These are phyloP conservation scores for Rhagophthalmus giganteus DNA, from an alignment of 2,888 invertebrate genomes.

Conservation along the genomic window DNA sequence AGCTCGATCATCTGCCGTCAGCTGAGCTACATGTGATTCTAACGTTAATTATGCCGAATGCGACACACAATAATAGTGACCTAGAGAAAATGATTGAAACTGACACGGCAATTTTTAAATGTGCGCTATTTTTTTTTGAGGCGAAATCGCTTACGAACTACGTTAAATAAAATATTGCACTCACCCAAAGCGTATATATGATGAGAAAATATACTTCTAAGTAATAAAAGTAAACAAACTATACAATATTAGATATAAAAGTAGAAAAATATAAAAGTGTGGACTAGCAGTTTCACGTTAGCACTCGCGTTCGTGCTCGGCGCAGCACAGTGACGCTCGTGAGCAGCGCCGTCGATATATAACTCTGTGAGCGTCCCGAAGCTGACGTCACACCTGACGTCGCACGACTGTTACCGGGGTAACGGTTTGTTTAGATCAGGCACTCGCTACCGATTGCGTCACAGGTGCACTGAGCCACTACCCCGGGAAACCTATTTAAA, in stretches of 20 bases:
- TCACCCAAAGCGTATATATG: conserved; percentile 52
- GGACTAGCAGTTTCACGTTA: conserved; percentile 52
- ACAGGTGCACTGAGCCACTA: conserved; percentile 57
- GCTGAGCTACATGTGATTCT: conserved; percentile 27
- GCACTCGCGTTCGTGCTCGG: conserved; percentile 49
- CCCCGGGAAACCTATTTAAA: conserved; percentile 35
- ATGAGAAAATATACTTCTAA: conserved; percentile 51
- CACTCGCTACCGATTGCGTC: conserved; percentile 63
- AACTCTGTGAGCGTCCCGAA: conserved; percentile 43
- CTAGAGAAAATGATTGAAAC: conserved; percentile 11
- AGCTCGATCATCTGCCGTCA: conserved; percentile 28
- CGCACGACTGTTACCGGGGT: conserved; percentile 50
- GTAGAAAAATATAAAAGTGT: conserved; percentile 56
- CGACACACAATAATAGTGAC: conserved; percentile 10
- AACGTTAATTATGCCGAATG: conserved; percentile 9
- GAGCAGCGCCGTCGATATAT: conserved; percentile 52
- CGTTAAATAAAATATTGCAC: too few species aligned
- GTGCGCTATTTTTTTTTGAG: too few species aligned
- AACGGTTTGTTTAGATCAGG: conserved; percentile 57
- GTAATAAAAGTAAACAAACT: conserved; percentile 52
- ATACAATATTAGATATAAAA: conserved; percentile 54
- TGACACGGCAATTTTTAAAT: conserved; percentile 4
- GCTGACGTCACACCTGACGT: conserved; percentile 52
- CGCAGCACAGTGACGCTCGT: conserved; percentile 51
- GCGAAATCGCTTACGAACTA: conserved; percentile 3